Evolutionary conservation across 2,888 invertebrate species (phyloP), one percentile per base, ranked within the genome.

Genomic region (Tuta absoluta): DNA sequence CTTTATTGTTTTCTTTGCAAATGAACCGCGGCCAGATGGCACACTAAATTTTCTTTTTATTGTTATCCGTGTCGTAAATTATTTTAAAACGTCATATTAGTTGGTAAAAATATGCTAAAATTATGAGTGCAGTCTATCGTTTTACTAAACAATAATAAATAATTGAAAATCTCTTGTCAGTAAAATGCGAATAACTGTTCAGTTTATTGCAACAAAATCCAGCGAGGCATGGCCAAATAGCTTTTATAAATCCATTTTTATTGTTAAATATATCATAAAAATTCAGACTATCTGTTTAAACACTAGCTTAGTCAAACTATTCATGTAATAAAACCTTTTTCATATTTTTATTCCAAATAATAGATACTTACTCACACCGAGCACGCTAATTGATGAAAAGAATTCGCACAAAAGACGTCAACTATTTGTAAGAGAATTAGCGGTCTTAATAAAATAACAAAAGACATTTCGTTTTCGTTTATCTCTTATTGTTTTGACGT

Each of bases 401-500:
- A 81, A 79, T 82, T 76, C 69, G 71, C 73, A 67, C 71, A 70
- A 73, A 67, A 72, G 83, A 83, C 83, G 66, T 69, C 45, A 74
- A 74, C 69, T 79, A 83, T 86, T 82, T 81, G 78, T 80, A 75
- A 75, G 76, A 76, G 75, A 81, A 84, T 85, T 82, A 80, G 79
- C 79, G 73, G 73, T 73, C 72, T 71, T 65, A 71, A 69, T 63
- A 69, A 62, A 69, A 76, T 76, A 82, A 84, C 79, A 82, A 85
- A 84, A 78, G 78, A 69, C 72, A 77, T 84, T 78, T 78, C 72
- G 38, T 80, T 74, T 74, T 70, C 56, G 71, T 81, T 79, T 78
- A 81, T 79, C 77, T 74, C 72, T n/a, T 73, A 77, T 77, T 89
- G 86, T 89, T 87, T 86, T 87, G 88, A 89, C 87, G 81, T 76